Conservation (phyloP, 2,797 vertebrate genomes). For the Loriculus beryllinus region DNA sequence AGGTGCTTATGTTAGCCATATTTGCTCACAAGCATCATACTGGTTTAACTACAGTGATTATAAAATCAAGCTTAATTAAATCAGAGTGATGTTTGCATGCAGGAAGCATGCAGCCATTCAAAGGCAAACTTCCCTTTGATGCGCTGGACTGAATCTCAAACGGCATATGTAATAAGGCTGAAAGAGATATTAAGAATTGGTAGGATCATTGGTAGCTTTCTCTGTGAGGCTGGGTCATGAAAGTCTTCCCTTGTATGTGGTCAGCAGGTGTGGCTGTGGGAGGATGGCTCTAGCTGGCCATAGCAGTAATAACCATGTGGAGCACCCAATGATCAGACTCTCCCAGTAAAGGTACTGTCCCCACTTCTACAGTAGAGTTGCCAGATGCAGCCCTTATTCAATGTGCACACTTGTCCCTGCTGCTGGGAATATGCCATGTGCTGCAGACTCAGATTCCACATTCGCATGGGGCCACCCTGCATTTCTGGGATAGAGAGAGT, state of each 20-base stretch:
- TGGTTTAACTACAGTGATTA: neutral
- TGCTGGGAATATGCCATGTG: rapidly evolving
- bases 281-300: neutral
- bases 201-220: neutral
- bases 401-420: neutral
- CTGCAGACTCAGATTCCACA: neutral
- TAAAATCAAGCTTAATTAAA: slow-evolving; percentile 48
- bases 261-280: neutral
- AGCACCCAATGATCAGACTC: rapidly evolving
- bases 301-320: rapidly evolving
- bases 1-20: neutral
- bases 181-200: neutral
- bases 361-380: neutral
- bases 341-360: neutral
- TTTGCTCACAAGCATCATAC: neutral
- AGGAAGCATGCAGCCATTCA: slow-evolving; percentile 27
- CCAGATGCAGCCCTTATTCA: neutral
- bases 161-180: slow-evolving; percentile 12
- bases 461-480: neutral
- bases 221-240: neutral
- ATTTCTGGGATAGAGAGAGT: neutral
- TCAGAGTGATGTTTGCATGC: slow-evolving; percentile 4
- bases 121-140: slow-evolving; percentile 43
- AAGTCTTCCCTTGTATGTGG: neutral
- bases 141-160: slow-evolving; percentile 21